Conservation (phyloP, 2,888 invertebrate species). For the Mylabris sibirica region DNA sequence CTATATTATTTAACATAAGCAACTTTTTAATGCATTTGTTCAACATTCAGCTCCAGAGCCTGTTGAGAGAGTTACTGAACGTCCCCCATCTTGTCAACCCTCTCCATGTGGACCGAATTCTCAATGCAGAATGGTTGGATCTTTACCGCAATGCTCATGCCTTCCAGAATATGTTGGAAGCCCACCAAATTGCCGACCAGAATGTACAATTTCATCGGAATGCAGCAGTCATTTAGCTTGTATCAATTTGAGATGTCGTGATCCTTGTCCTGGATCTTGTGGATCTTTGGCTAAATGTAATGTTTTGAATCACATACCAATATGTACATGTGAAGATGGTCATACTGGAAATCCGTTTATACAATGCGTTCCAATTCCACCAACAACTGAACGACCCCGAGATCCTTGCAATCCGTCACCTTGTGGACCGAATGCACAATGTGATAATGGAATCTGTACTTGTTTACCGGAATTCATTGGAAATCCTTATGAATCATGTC, state of each 20-base stretch:
- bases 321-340: constrained; percentile 78
- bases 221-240: constrained; percentile 80
- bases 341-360: constrained; percentile 84
- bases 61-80: constrained; percentile 63
- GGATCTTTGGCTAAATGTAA: constrained; percentile 81
- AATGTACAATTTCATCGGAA: constrained; percentile 81
- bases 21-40: constrained; percentile 41
- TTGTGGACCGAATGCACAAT: constrained; percentile 78
- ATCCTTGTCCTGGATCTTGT: constrained; percentile 85
- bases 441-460: constrained; percentile 69
- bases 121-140: constrained; percentile 76
- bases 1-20: constrained; percentile 49
- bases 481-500: constrained; percentile 73
- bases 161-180: constrained; percentile 79
- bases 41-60: constrained; percentile 24
- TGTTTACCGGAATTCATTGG: constrained; percentile 71
- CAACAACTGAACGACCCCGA: constrained; percentile 55
- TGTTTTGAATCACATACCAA: constrained; percentile 81
- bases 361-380: constrained; percentile 69
- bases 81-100: constrained; percentile 79
- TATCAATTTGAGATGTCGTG: constrained; percentile 79
- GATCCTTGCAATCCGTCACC: constrained; percentile 76
- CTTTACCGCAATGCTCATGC: constrained; percentile 81
- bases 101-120: constrained; percentile 88
- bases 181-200: constrained; percentile 81